Conservation (phyloP, 2,113 vertebrate species). For the Istiophorus platypterus region DNA sequence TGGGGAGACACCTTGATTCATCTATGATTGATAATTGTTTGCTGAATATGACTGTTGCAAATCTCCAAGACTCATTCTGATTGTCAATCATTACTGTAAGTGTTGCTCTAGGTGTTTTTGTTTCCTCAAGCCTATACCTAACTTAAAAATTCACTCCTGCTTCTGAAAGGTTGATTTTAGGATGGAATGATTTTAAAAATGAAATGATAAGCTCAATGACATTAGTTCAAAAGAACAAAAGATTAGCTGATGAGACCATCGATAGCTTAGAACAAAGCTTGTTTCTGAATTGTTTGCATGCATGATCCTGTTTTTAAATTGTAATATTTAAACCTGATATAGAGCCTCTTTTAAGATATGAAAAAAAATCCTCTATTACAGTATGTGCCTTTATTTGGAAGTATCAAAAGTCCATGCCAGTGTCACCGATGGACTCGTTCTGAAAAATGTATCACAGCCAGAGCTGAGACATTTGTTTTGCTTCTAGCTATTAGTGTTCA, state of each 20-base stretch:
- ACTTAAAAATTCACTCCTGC: constrained; percentile 34
- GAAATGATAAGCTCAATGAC: neutral
- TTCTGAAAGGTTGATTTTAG: constrained; percentile 37
- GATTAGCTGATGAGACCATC: neutral
- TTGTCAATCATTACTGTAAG: constrained; percentile 17
- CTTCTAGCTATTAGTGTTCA: constrained; percentile 61
- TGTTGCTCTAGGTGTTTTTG: constrained; percentile 33
- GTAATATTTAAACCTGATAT: constrained; percentile 10
- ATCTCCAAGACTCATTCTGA: constrained; percentile 44
- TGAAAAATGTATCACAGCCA: constrained; percentile 64
- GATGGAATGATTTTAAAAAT: constrained; percentile 24
- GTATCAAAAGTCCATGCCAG: constrained; percentile 61
- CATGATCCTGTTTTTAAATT: constrained; percentile 32
- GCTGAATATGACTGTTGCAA: constrained; percentile 44
- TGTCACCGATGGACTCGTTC: constrained; percentile 60
- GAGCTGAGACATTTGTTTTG: constrained; percentile 65
- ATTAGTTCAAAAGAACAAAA: constrained; percentile 19
- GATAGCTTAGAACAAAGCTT: constrained; percentile 34
- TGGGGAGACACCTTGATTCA: constrained; percentile 60
- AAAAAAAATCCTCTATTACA: constrained; percentile 27
- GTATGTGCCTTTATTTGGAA: constrained; percentile 58
- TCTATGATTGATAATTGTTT: constrained; percentile 56
- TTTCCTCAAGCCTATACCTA: constrained; percentile 12
- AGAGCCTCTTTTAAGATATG: constrained; percentile 13
- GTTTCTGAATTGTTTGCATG: constrained; percentile 39